Evolutionary conservation across 2,113 vertebrate genomes (phyloP).

Genomic region (Mustela lutreola): DNA sequence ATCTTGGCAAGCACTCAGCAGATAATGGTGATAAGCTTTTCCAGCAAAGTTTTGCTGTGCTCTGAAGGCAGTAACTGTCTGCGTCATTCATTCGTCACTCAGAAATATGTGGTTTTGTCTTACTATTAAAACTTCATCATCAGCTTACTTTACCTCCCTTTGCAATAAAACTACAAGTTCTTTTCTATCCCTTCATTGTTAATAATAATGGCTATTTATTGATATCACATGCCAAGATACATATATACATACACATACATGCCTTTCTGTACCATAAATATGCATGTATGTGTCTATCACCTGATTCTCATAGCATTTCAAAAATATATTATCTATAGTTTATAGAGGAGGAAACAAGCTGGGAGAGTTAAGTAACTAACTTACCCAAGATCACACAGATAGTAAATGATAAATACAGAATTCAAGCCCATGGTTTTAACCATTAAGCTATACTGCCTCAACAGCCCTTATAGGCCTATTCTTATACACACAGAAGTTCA

Average conservation of each 20-base stretch:
- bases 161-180: constrained; percentile 9
- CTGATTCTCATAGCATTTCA: constrained; percentile 38
- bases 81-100: not conserved
- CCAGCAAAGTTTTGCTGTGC: not conserved
- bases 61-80: not conserved
- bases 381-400: not conserved
- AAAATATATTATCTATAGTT: not conserved
- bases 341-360: constrained; percentile 5
- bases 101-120: constrained; percentile 2
- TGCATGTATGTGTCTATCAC: not conserved
- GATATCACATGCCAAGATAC: constrained; percentile 35
- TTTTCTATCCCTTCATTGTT: constrained; percentile 38
- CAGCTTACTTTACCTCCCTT: not conserved
- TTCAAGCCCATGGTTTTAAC: constrained; percentile 10
- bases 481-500: not conserved
- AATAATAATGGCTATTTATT: constrained; percentile 35
- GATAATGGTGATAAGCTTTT: not conserved
- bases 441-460: not conserved
- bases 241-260: not conserved
- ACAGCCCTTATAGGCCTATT: not conserved
- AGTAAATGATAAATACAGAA: not conserved
- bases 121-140: constrained; percentile 39
- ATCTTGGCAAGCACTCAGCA: not conserved
- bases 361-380: not conserved
- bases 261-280: not conserved